Evolutionary conservation across 2,113 vertebrate species (phyloP), one percentile per base, ranked within the genome.

Genomic region (Anser cygnoides): DNA sequence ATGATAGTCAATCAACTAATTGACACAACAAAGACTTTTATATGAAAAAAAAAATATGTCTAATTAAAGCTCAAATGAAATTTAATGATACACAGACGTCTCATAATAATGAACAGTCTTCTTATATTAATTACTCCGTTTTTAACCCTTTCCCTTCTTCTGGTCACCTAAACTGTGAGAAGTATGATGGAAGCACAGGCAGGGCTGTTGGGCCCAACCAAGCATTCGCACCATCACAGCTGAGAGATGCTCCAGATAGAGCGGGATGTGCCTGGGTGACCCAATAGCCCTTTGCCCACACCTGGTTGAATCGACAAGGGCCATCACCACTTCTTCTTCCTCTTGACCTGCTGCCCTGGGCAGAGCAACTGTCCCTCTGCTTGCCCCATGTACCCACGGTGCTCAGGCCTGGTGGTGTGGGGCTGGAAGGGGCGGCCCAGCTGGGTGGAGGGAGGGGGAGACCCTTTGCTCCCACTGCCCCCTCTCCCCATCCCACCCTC

Each of bases 1-100:
- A 98, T 98, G 98, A 98, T 97, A 98, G 98, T 98, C 98, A 98
- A 99, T 99, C 98, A 99, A 98, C 98, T 99, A 99, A 99, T 99
- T 99, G 99, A 98, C 98, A 98, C 98, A 98, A 98, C 97, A 98
- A 99, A 99, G 98, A 98, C 97, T 98, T 98, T 97, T 97, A 92
- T 95, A 96, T 55, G 72, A 82, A 97, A 97, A 95, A 97, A 90
- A 92, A 87, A 89, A 92, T 93, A 93, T 91, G 91, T 94, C 98
- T 98, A 98, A 98, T 98, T 98, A 98, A 97, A 98, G 92, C 97
- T 92, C 92, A 95, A 97, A 97, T 97, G 96, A 96, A 98, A 97
- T 98, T 90, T 97, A 97, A 97, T 94, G 94, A 98, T 97, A 97
- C 96, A 95, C 94, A 96, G 94, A 81, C 84, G 6, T 97, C 97